These are phyloP conservation scores for Cantharis nigra DNA, from an alignment of 2,888 invertebrate species.

Conservation along the genomic window DNA sequence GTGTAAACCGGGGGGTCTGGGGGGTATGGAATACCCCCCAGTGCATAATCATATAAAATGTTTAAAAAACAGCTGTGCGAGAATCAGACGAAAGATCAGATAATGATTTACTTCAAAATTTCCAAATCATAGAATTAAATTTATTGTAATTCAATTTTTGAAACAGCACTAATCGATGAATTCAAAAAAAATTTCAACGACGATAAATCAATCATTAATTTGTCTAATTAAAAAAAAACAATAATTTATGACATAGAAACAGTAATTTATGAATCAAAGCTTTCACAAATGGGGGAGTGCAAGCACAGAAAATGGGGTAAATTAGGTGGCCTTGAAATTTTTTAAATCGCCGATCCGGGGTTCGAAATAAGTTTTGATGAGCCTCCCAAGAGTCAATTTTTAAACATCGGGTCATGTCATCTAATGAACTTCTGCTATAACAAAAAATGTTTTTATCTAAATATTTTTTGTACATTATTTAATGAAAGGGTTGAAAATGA, in stretches of 20 bases:
- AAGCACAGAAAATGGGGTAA: constrained; percentile 27
- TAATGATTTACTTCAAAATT: no score
- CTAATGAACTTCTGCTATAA: neutral
- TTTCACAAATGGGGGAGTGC: constrained; percentile 16
- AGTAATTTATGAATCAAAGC: constrained; percentile 7
- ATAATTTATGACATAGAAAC: neutral
- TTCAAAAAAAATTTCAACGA: no score
- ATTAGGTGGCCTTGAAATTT: constrained; percentile 23
- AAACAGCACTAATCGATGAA: no score
- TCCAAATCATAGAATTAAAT: no score
- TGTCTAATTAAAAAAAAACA: neutral
- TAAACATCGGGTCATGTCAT: neutral
- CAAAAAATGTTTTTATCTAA: neutral
- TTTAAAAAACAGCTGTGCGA: no score
- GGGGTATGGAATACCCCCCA: no score
- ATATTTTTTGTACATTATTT: neutral
- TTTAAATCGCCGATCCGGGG: constrained; percentile 18
- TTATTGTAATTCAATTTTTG: no score
- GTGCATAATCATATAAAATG: no score
- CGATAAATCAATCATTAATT: neutral
- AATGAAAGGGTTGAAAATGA: constrained; percentile 5
- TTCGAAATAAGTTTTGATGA: constrained; percentile 24
- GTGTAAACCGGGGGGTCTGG: no score
- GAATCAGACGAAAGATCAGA: no score
- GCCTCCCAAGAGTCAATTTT: neutral